phyloP scores from a whole-genome alignment of 2,113 vertebrate genomes.

The Chionomys nivalis region DNA sequence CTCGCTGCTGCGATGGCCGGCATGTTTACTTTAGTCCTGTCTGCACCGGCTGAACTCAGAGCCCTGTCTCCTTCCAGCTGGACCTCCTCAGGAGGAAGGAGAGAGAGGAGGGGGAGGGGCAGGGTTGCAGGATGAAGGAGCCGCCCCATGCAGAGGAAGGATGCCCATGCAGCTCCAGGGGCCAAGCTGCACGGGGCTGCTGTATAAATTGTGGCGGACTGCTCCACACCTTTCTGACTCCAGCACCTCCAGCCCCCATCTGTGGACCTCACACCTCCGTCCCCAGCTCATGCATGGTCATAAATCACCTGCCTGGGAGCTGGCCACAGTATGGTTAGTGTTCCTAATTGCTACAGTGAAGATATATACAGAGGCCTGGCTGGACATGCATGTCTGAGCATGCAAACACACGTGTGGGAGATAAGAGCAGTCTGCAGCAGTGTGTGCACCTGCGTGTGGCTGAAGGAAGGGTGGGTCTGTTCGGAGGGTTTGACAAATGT shows the following conservation, averaged over 20 bases:
- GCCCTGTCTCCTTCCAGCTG: constrained; percentile 98
- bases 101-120: neutral
- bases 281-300: neutral
- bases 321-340: constrained; percentile 79
- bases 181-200: constrained; percentile 73
- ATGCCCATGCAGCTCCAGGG: constrained; percentile 6
- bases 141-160: neutral
- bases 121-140: neutral
- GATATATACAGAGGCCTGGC: constrained; percentile 70
- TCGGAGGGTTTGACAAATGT: neutral
- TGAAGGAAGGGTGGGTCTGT: neutral
- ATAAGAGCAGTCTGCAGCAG: accelerated
- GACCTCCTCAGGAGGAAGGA: constrained; percentile 91
- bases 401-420: accelerated
- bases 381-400: neutral
- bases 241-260: neutral
- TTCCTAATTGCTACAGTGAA: constrained; percentile 80
- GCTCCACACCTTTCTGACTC: constrained; percentile 77
- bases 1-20: constrained; percentile 98
- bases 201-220: constrained; percentile 80
- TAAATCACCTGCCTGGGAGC: constrained; percentile 80
- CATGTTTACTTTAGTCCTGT: constrained; percentile 99
- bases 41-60: constrained; percentile 96
- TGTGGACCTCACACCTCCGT: neutral
- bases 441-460: neutral